A percentile compares a stretch with the other conserved stretches of the same genome.
phyloP scores from a whole-genome alignment of 2,888 invertebrate species.

The Tanytarsus gracilentus region DNA sequence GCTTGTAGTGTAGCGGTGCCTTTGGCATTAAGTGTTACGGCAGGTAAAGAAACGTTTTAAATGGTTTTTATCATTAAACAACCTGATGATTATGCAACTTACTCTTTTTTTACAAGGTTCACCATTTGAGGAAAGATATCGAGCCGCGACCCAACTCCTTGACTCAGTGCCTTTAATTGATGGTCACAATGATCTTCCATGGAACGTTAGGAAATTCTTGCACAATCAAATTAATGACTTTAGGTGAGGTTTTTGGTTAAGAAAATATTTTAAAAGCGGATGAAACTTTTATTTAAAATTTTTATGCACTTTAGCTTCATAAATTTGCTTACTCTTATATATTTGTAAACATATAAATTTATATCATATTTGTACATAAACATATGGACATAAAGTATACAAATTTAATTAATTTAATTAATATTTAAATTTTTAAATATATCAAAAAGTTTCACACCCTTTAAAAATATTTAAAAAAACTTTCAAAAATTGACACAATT shows the following conservation, averaged over 20 bases:
- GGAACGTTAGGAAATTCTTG: slow-evolving; percentile 84
- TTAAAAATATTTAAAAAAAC: no score
- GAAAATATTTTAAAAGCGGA: no score
- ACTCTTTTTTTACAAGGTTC: slow-evolving; percentile 46
- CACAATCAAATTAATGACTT: slow-evolving; percentile 81
- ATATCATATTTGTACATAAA: neutral
- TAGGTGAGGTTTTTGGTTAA: slow-evolving; percentile 47
- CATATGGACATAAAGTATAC: no score
- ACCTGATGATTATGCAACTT: neutral
- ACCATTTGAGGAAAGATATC: slow-evolving; percentile 64
- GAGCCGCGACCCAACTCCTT: slow-evolving; percentile 61
- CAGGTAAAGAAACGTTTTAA: slow-evolving; percentile 42
- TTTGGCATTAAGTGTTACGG: slow-evolving; percentile 64
- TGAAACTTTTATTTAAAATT: no score
- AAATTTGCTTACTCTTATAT: neutral
- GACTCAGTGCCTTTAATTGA: slow-evolving; percentile 72
- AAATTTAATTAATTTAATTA: no score
- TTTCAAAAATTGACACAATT: neutral
- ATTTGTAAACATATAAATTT: neutral
- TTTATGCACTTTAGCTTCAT: slow-evolving; percentile 15
- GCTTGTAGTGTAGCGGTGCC: slow-evolving; percentile 74
- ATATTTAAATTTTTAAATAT: no score
- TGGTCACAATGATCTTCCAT: slow-evolving; percentile 84
- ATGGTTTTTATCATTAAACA: neutral
- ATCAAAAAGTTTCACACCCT: no score